Evolutionary conservation across 2,888 invertebrate genomes (phyloP), one percentile per base, ranked within the genome.

Genomic region (Neoscelio sp.): DNA sequence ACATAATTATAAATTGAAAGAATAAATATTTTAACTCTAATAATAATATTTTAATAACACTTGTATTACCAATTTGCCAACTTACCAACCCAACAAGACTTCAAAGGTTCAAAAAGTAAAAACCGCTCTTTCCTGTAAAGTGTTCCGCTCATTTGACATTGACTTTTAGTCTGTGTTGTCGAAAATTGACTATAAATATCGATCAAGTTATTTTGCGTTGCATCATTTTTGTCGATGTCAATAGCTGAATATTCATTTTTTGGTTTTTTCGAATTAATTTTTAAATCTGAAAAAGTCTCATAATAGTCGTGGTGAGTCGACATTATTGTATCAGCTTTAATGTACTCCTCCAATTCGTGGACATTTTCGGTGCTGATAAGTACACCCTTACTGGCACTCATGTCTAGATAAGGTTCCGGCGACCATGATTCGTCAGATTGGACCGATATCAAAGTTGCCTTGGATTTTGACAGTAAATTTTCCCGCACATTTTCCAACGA

Each of bases 331-430:
- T 86, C 85, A 8, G 82, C 80, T 0, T 77, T 80, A 1, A 87
- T 81, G 70, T 84, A 83, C 38, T 87, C 84, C 30, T 84, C 68
- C 5, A 68, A 8, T 18, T 85, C 79, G 5, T 64, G 67, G 1
- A 62, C 20, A 7, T 64, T 30, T 65, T 79, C 35, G 26, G 42
- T 64, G 67, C 68, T 62, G 10, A 82, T 46, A 4, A 86, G 75
- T 13, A 82, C 75, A 18, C 82, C 86, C 20, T 83, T 82, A 10
- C 86, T 85, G 0, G 85, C 86, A 33, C 83, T 88, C 90, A 90
- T 90, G 38, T 87, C 85, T 23, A 90, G 80, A 35, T 90, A 90
- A 1, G 87, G 86, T 10, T 89, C 89, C 0, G 88, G 86, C 0
- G 89, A 87, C 1, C 75, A 65, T 0, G 82, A 56, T 33, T 73